These are phyloP conservation scores for Zosterops hypoxanthus DNA, from an alignment of 2,113 vertebrate species.

Conservation along the genomic window DNA sequence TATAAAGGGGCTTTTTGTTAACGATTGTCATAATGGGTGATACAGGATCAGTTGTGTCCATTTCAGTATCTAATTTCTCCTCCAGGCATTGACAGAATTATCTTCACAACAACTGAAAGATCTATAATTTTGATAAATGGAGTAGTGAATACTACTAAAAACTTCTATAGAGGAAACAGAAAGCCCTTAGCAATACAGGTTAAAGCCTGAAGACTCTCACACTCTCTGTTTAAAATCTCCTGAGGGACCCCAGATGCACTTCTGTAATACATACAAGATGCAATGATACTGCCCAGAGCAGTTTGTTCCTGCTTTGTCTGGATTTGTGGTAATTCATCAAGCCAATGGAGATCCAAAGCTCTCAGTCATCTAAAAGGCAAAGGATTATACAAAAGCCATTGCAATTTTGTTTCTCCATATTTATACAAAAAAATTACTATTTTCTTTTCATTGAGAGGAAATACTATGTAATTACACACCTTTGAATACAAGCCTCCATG, in stretches of 20 bases:
- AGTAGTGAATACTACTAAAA: not conserved
- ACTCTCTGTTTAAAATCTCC: not conserved
- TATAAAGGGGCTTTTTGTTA: not conserved
- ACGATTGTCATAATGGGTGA: not conserved
- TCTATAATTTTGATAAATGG: not conserved
- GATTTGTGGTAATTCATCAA: not conserved
- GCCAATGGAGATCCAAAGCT: not conserved
- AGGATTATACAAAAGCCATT: not conserved
- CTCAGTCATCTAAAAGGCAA: not conserved
- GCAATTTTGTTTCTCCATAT: not conserved
- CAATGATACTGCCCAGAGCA: not conserved
- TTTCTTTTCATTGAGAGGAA: slow-evolving; percentile 4
- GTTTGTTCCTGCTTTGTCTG: not conserved
- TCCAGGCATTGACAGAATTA: not conserved
- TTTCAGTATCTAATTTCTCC: not conserved
- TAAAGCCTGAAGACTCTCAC: not conserved
- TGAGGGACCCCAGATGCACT: not conserved
- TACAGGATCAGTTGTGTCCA: not conserved
- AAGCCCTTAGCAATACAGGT: not conserved
- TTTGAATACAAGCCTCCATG: not conserved
- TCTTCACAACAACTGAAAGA: not conserved
- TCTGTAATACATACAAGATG: not conserved
- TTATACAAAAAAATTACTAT: not conserved
- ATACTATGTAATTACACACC: not conserved
- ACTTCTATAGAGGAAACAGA: not conserved